A percentile compares a stretch with the other conserved stretches of the same genome.
These are phyloP conservation scores for human DNA, from an alignment of 2,113 vertebrate genomes.

Conservation along the genomic window GRCh38 chr12:23878501-23879000, in stretches of 20 bases:
- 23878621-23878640: not conserved
- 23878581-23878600: not conserved
- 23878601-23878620: not conserved
- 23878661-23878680: slow-evolving; percentile 29
- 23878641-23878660: not conserved
- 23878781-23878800: not conserved
- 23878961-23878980: not conserved
- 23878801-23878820: not conserved
- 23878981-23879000: not conserved
- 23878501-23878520: not conserved
- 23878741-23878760: not conserved
- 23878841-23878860: not conserved
- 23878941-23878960: not conserved
- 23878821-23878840: not conserved
- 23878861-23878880: not conserved
- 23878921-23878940: fast-evolving
- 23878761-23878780: not conserved
- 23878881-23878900: not conserved
- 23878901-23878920: no score
- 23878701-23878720: not conserved
- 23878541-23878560: not conserved
- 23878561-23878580: not conserved
- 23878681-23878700: not conserved
- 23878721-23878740: not conserved
- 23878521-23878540: not conserved